Base-by-base conservation (phyloP, 2,797 vertebrate genomes). In the Acrossocheilus fasciatus region DNA sequence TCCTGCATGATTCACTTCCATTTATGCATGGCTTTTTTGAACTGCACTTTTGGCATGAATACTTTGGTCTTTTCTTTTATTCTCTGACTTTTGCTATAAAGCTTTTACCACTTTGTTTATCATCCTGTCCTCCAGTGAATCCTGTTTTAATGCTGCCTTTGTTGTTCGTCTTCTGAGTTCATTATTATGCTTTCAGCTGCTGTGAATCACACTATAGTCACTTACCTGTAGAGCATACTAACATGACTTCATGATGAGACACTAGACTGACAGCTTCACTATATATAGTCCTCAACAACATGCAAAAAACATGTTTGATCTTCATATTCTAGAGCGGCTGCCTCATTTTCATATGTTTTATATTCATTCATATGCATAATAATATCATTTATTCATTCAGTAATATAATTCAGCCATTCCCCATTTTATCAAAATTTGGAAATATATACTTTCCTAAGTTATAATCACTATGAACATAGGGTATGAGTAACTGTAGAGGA, bases 131-230 rank as follows among this genome's bases (percentile, higher is more conserved):
- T 64, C 8, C 10, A 2, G 64, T 70, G 75, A 85, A 73, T 85
- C 18, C 68, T 81, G 26, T 86, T 64, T 39, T 50, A 70, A 57
- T 57, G 83, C 15, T 26, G 23, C 5, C 43, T 86, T 59, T 62
- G 54, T 64, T 86, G 39, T 85, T 80, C 1, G 1, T 18, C 26
- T 36, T 79, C 15, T 11, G 75, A 85, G 68, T 80, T 79, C 17
- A 78, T 85, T 26, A 86, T 79, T 78, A 62, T 86, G 39, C 69
- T 81, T 69, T 79, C 41, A 83, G 81, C 81, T 12, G 18, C 47
- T 18, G 52, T 83, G 50, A 83, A 59, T 73, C 81, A 83, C 50
- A 45, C 34, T 43, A 69, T 39, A 73, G n/a, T 81, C 26, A 70
- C 50, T 70, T 79, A 78, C 75, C 12, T 68, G 9, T 50, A 26